phyloP scores from a whole-genome alignment of 2,113 vertebrate genomes.

The Trogon surrucura region DNA sequence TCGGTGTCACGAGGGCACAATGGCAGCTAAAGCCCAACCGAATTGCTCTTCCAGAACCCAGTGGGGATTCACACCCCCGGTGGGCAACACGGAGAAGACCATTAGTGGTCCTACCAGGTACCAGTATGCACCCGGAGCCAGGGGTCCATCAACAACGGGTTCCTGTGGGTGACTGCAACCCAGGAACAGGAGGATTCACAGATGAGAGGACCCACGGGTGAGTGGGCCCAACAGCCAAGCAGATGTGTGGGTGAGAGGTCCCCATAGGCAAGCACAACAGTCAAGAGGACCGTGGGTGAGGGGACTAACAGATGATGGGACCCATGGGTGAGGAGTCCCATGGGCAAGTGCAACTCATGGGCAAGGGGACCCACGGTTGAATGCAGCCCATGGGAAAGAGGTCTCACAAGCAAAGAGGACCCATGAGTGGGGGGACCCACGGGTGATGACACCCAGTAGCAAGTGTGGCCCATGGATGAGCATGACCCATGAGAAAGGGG shows the following conservation, averaged over 20 bases:
- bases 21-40: neutral
- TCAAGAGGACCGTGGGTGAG: neutral
- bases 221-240: neutral
- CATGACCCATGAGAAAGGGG: neutral
- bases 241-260: too few species aligned
- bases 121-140: neutral
- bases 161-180: neutral
- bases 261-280: too few species aligned
- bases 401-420: neutral
- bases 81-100: rapidly evolving
- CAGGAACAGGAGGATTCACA: neutral
- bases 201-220: neutral
- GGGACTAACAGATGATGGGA: too few species aligned
- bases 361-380: rapidly evolving
- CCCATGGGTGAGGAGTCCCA: rapidly evolving
- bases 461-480: neutral
- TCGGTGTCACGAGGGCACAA: neutral
- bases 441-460: neutral
- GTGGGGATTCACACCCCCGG: rapidly evolving
- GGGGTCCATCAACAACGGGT: rapidly evolving
- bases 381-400: rapidly evolving
- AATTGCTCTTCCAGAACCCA: too few species aligned
- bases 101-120: neutral
- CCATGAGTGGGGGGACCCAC: neutral
- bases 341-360: neutral